phyloP scores from a whole-genome alignment of 1,140 invertebrate species.

The Bombus superbus region DNA sequence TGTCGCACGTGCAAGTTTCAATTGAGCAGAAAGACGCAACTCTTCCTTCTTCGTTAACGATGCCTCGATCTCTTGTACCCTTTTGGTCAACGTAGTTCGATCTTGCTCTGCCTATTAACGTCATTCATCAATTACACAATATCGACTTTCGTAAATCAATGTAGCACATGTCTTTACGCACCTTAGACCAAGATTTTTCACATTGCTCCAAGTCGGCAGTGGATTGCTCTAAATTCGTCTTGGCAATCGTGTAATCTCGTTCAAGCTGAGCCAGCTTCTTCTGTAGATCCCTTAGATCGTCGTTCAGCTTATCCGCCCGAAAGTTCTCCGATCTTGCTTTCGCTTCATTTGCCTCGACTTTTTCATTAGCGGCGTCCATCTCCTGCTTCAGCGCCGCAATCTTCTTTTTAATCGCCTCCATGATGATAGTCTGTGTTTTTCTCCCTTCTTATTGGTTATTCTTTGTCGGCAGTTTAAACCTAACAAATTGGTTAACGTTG shows the following conservation, averaged over 20 bases:
- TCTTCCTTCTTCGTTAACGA: slow-evolving; percentile 91
- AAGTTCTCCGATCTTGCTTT: slow-evolving; percentile 88
- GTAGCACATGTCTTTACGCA: slow-evolving; percentile 47
- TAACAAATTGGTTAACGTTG: neutral
- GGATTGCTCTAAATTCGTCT: slow-evolving; percentile 85
- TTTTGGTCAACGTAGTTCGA: slow-evolving; percentile 88
- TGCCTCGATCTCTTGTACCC: slow-evolving; percentile 91
- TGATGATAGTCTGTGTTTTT: slow-evolving; percentile 78
- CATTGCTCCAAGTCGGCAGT: slow-evolving; percentile 88
- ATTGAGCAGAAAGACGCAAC: slow-evolving; percentile 87
- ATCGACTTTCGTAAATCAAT: neutral
- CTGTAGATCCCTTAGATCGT: slow-evolving; percentile 87
- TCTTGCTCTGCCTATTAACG: slow-evolving; percentile 89
- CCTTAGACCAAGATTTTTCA: slow-evolving; percentile 85
- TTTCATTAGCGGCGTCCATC: slow-evolving; percentile 91
- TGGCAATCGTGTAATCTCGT: slow-evolving; percentile 86
- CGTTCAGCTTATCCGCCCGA: slow-evolving; percentile 87
- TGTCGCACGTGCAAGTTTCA: slow-evolving; percentile 90
- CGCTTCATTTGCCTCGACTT: slow-evolving; percentile 88
- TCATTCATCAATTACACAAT: slow-evolving; percentile 19
- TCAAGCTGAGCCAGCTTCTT: slow-evolving; percentile 89
- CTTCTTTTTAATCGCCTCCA: slow-evolving; percentile 95
- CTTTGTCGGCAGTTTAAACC: slow-evolving; percentile 24
- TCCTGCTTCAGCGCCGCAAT: slow-evolving; percentile 92
- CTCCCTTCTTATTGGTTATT: slow-evolving; percentile 32